phyloP scores from a whole-genome alignment of 2,888 invertebrate species.

The Limnephilus auricula region DNA sequence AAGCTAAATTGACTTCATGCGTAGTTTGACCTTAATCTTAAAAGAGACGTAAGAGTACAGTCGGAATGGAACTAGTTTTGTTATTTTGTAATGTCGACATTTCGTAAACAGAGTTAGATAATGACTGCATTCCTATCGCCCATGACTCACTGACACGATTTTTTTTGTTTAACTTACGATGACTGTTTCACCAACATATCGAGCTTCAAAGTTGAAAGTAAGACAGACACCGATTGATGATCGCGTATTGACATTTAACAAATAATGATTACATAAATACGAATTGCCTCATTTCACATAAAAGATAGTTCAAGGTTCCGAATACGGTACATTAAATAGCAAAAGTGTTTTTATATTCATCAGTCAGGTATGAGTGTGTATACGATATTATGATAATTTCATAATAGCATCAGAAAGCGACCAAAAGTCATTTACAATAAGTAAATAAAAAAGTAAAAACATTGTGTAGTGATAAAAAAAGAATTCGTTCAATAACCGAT shows the following conservation, averaged over 20 bases:
- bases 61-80: neutral
- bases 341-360: too few relatives aligned
- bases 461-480: too few relatives aligned
- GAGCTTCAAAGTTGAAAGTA: neutral
- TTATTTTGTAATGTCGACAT: constrained; percentile 14
- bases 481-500: too few relatives aligned
- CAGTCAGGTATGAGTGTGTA: too few relatives aligned
- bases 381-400: too few relatives aligned
- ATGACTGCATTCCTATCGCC: neutral
- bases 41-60: neutral
- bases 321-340: too few relatives aligned
- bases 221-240: neutral
- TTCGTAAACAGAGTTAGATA: neutral
- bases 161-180: neutral
- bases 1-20: neutral
- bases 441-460: too few relatives aligned
- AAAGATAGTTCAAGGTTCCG: neutral
- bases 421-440: too few relatives aligned
- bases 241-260: neutral
- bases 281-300: neutral
- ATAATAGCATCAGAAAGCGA: too few relatives aligned
- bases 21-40: constrained; percentile 36
- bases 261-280: neutral
- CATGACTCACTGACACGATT: neutral
- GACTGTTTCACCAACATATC: neutral